Conservation (phyloP, 2,888 invertebrate species). For the Polydrusus cervinus region DNA sequence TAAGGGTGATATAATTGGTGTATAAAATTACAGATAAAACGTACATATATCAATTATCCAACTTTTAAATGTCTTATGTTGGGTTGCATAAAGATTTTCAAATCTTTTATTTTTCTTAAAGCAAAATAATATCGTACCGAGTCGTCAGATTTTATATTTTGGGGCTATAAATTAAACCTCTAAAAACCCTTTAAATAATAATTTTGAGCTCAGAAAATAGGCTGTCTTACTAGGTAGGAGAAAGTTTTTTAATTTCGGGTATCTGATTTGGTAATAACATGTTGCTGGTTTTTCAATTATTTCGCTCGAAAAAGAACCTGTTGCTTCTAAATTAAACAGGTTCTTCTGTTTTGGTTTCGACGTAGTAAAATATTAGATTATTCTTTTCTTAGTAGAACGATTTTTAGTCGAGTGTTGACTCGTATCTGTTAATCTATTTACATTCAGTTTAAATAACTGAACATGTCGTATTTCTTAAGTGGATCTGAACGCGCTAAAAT, state of each 20-base stretch:
- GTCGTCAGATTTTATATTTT: neutral
- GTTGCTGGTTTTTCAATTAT: slow-evolving; percentile 44
- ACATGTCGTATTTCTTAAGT: neutral
- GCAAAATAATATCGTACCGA: too few species aligned
- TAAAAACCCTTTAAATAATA: slow-evolving; percentile 10
- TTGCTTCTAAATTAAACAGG: slow-evolving; percentile 42
- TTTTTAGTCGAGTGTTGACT: slow-evolving; percentile 14
- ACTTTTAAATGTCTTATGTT: too few species aligned
- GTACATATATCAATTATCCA: too few species aligned
- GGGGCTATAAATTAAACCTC: neutral
- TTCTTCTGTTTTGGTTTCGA: slow-evolving; percentile 25
- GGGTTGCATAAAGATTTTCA: too few species aligned
- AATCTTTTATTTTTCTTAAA: too few species aligned
- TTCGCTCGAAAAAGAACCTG: slow-evolving; percentile 40
- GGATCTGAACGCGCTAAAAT: too few species aligned
- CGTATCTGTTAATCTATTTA: neutral
- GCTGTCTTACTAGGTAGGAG: slow-evolving; percentile 18
- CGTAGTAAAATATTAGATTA: slow-evolving; percentile 28
- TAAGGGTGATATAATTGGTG: too few species aligned
- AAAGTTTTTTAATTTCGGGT: slow-evolving; percentile 43
- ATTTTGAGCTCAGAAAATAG: slow-evolving; percentile 21
- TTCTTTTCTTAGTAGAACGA: neutral
- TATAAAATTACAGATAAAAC: too few species aligned
- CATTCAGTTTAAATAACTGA: neutral
- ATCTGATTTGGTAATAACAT: slow-evolving; percentile 40